Evolutionary conservation across 2,113 vertebrate genomes (phyloP).

Genomic region (Planiliza haematocheilus): DNA sequence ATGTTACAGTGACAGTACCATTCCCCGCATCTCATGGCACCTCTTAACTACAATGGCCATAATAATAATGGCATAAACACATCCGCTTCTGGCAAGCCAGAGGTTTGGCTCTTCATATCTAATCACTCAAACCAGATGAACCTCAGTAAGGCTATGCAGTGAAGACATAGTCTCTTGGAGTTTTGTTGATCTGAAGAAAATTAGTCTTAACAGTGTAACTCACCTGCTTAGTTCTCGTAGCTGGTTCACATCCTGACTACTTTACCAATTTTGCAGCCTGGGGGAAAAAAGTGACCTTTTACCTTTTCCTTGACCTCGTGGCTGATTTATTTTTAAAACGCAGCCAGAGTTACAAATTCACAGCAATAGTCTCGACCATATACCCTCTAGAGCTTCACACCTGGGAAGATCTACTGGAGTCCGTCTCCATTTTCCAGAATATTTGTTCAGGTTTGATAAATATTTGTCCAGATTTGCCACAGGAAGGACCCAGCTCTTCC

Average conservation of each 20-base stretch:
- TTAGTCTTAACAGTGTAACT: slow-evolving; percentile 48
- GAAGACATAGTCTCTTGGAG: slow-evolving; percentile 40
- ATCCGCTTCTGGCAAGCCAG: slow-evolving; percentile 59
- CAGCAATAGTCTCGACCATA: slow-evolving; percentile 73
- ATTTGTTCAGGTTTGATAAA: slow-evolving; percentile 64
- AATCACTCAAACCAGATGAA: slow-evolving; percentile 69
- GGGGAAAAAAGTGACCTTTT: slow-evolving; percentile 56
- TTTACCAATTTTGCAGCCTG: slow-evolving; percentile 50
- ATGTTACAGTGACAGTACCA: slow-evolving; percentile 65
- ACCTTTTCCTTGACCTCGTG: slow-evolving; percentile 55
- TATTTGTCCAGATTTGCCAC: slow-evolving; percentile 69
- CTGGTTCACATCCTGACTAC: slow-evolving; percentile 56
- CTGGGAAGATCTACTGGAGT: slow-evolving; percentile 60
- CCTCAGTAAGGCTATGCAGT: slow-evolving; percentile 76
- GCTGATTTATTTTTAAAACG: slow-evolving; percentile 33
- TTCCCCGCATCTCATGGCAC: slow-evolving; percentile 69
- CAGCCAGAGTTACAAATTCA: slow-evolving; percentile 59
- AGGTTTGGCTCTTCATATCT: slow-evolving; percentile 55
- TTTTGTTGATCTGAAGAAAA: slow-evolving; percentile 42
- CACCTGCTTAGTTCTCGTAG: slow-evolving; percentile 57
- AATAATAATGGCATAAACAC: slow-evolving; percentile 43
- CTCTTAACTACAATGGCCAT: slow-evolving; percentile 45
- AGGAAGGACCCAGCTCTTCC: slow-evolving; percentile 63
- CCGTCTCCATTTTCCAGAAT: slow-evolving; percentile 49
- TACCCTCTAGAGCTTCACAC: slow-evolving; percentile 54